Conservation (phyloP, 2,113 vertebrate genomes). For the Climacteris rufus region DNA sequence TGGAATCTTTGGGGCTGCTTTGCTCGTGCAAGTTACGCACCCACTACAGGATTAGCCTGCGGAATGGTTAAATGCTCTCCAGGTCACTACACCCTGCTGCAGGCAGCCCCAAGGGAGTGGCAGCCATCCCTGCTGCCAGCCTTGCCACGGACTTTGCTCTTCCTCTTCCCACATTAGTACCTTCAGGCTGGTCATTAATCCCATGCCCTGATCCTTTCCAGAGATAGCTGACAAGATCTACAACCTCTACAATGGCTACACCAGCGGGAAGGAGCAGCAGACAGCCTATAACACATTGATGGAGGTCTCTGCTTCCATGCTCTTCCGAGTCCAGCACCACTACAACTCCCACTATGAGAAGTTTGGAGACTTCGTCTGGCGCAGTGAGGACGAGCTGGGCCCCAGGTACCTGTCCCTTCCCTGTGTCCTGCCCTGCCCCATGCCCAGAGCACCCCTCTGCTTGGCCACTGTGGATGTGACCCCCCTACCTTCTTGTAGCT, state of each 20-base stretch:
- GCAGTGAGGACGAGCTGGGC: constrained; percentile 95
- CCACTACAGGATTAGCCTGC: neutral
- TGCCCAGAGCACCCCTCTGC: neutral
- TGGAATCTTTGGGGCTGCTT: neutral
- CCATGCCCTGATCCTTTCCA: constrained; percentile 37
- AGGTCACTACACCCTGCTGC: neutral
- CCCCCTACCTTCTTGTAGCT: neutral
- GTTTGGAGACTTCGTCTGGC: constrained; percentile 98
- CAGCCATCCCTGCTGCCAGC: neutral
- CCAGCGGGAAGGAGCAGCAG: constrained; percentile 98
- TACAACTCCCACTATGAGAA: constrained; percentile 99
- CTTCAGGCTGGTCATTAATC: neutral
- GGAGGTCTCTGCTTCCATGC: constrained; percentile 91
- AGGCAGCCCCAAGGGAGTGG: neutral
- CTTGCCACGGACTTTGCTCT: neutral
- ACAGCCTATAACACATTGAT: constrained; percentile 95
- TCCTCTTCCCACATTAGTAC: neutral
- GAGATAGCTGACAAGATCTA: constrained; percentile 98
- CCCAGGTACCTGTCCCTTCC: constrained; percentile 81
- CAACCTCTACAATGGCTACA: constrained; percentile 97
- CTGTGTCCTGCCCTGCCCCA: neutral
- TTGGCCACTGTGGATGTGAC: neutral
- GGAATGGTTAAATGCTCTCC: neutral
- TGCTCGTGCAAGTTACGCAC: fast-evolving
- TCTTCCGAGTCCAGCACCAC: constrained; percentile 93